Evolutionary conservation across 23 tunicate genomes (phyloP).

Genomic region (Halocynthia roretzi): DNA sequence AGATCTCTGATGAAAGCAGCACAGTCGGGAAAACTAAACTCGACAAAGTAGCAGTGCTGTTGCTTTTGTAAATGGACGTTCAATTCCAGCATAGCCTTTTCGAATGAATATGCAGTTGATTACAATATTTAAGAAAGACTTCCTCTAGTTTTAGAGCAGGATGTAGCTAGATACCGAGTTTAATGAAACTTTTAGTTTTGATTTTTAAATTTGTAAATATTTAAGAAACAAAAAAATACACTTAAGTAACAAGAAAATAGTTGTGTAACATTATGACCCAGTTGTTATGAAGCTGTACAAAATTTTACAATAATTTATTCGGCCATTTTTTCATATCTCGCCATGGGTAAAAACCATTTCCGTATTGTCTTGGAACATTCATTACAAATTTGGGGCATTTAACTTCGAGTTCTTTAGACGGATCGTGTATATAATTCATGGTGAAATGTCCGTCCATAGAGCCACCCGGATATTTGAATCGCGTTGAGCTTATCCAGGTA

Average conservation of each 20-base stretch:
- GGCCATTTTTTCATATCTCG: background rate
- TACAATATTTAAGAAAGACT: no score
- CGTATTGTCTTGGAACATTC: conserved; percentile 11
- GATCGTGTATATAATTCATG: background rate
- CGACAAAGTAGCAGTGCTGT: background rate
- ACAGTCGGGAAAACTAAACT: conserved; percentile 20
- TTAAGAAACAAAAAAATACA: no score
- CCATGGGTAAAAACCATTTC: background rate
- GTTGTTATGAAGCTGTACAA: background rate
- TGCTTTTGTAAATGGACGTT: background rate
- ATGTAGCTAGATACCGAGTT: no score
- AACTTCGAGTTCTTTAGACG: background rate
- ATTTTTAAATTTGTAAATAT: no score
- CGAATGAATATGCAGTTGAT: background rate
- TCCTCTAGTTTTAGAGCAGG: no score
- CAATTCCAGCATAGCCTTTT: background rate
- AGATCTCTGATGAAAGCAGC: conserved; percentile 70
- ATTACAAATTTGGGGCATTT: conserved; percentile 14
- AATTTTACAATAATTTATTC: background rate
- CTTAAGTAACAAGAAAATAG: no score
- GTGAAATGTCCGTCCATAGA: conserved; percentile 14
- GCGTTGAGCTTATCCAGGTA: conserved; percentile 15
- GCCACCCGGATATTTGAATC: conserved; percentile 13
- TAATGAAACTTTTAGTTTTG: no score
- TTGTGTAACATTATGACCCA: background rate